Conservation (phyloP, 2,888 invertebrate genomes). For the Ophraella communa region DNA sequence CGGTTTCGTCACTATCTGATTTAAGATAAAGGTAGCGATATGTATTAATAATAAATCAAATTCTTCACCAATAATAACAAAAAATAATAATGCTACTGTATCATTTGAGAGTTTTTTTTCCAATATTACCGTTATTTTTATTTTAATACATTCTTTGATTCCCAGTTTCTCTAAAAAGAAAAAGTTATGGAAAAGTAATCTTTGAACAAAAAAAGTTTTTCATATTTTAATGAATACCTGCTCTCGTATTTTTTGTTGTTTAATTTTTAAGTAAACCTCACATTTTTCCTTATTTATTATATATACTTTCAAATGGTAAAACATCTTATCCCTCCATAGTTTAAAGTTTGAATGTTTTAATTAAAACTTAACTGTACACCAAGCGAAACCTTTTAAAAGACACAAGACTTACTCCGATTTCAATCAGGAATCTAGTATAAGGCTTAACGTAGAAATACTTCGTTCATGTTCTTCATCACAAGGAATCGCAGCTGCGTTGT, state of each 20-base stretch:
- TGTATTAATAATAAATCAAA: not conserved
- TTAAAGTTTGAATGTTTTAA: not conserved
- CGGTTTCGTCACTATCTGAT: not conserved
- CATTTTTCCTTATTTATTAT: no score
- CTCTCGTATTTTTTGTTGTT: no score
- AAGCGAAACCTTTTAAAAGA: not conserved
- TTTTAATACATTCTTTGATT: no score
- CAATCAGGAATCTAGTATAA: not conserved
- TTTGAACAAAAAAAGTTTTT: no score
- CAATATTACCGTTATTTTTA: no score
- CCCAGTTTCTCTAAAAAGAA: no score
- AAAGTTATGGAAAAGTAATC: no score
- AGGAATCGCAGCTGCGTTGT: slow-evolving; percentile 41
- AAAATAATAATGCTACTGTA: not conserved
- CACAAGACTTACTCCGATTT: not conserved
- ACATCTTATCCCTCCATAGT: not conserved
- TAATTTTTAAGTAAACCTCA: no score
- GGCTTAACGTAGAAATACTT: slow-evolving; percentile 3
- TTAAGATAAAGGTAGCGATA: not conserved
- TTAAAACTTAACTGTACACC: not conserved
- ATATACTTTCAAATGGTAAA: no score
- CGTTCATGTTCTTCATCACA: slow-evolving; percentile 39
- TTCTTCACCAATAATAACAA: not conserved
- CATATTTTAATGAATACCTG: no score
- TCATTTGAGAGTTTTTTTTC: no score